A percentile compares a stretch with the other conserved stretches of the same genome.
Conservation (phyloP, 2,113 vertebrate genomes). For the Semicossyphus pulcher region DNA sequence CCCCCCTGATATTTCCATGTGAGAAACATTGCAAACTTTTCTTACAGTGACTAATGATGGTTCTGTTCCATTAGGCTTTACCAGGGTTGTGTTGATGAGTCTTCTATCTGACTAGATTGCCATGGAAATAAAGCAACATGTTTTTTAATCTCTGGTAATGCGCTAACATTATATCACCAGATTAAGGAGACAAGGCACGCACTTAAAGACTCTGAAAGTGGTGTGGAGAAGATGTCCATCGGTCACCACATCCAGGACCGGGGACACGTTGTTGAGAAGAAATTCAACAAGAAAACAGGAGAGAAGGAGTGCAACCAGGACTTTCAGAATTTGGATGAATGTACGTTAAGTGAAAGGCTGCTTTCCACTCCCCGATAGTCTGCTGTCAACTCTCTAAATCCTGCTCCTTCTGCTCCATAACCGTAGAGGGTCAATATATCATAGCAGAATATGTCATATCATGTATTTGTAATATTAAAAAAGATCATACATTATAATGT, state of each 20-base stretch:
- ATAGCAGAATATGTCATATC: too few relatives aligned
- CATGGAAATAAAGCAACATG: neutral
- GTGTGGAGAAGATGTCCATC: conserved; percentile 91
- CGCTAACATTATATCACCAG: conserved; percentile 66
- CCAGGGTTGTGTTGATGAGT: neutral
- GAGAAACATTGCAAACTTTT: neutral
- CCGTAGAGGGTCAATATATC: too few relatives aligned
- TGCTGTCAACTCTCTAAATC: too few relatives aligned
- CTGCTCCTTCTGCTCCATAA: too few relatives aligned
- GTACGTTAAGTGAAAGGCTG: conserved; percentile 74
- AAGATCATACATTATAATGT: neutral
- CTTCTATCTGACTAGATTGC: neutral
- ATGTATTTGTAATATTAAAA: too few relatives aligned
- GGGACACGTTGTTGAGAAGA: conserved; percentile 90
- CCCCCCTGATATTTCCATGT: neutral
- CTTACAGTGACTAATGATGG: neutral
- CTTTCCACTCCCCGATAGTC: neutral
- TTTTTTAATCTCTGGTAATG: neutral
- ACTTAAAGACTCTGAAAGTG: conserved; percentile 93
- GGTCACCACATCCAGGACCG: conserved; percentile 94
- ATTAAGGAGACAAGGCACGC: conserved; percentile 90
- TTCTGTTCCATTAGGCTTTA: neutral
- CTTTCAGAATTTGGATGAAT: conserved; percentile 94
- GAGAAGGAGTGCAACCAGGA: conserved; percentile 93
- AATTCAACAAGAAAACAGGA: conserved; percentile 90